These are phyloP conservation scores for Otolemur crassicaudatus DNA, from an alignment of 2,797 vertebrate species.

Conservation along the genomic window DNA sequence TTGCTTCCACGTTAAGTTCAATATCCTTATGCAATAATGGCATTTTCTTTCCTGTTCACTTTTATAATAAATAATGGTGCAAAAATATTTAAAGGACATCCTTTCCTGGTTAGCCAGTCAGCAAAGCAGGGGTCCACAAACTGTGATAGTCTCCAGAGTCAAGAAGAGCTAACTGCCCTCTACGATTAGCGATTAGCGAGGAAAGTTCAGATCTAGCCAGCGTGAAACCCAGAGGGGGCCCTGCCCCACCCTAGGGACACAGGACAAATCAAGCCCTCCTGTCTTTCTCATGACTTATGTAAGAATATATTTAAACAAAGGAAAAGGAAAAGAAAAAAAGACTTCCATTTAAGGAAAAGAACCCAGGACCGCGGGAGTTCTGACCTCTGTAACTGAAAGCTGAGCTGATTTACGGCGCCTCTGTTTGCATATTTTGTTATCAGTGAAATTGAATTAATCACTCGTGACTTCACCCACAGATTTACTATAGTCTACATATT, in stretches of 20 bases:
- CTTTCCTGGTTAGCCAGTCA: not conserved
- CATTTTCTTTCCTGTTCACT: not conserved
- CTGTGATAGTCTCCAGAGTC: not conserved
- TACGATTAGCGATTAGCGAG: not conserved
- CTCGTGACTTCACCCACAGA: not conserved
- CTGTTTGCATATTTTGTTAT: not conserved
- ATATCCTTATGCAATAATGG: not conserved
- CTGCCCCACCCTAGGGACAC: not conserved
- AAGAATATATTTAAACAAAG: not conserved
- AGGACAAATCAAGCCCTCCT: not conserved
- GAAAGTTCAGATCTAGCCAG: not conserved
- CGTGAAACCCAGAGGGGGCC: not conserved
- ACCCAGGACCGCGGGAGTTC: not conserved
- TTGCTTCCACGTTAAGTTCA: not conserved
- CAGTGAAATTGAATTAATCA: slow-evolving; percentile 10
- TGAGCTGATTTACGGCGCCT: not conserved
- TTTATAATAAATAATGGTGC: slow-evolving; percentile 16
- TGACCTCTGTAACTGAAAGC: not conserved
- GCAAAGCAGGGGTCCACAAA: not conserved
- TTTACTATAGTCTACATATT: not conserved
- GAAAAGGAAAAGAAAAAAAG: not conserved
- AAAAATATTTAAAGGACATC: slow-evolving; percentile 28
- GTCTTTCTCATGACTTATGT: not conserved
- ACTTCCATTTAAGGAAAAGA: slow-evolving; percentile 31
- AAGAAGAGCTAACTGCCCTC: not conserved